These are phyloP conservation scores for Ataeniobius toweri DNA, from an alignment of 2,797 vertebrate species.

Conservation along the genomic window DNA sequence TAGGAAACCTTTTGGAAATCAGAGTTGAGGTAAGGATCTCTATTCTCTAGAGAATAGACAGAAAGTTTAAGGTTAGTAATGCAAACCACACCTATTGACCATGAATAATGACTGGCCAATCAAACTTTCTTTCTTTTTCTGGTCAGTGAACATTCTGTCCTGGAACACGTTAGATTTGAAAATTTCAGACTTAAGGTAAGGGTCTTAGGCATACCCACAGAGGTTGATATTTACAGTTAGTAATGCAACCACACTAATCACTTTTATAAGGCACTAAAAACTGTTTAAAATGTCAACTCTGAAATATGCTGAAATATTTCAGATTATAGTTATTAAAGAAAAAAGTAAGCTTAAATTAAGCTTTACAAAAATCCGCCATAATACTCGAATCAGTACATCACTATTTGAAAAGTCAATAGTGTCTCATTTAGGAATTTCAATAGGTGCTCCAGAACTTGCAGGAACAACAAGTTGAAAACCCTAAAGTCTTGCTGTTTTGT, in stretches of 20 bases:
- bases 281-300: background rate
- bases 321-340: no score
- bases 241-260: background rate
- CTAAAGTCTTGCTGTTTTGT: slow-evolving; percentile 22
- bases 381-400: background rate
- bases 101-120: background rate
- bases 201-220: background rate
- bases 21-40: background rate
- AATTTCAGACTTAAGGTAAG: background rate
- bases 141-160: background rate
- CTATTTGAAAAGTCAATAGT: slow-evolving; percentile 25
- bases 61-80: background rate
- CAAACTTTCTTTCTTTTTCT: background rate
- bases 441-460: slow-evolving; percentile 14
- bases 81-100: background rate
- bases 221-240: background rate
- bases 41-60: background rate
- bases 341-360: background rate
- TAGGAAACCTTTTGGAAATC: background rate
- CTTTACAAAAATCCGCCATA: background rate
- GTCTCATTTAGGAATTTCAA: slow-evolving; percentile 37
- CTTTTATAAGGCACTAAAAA: background rate
- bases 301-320: no score
- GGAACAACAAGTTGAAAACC: slow-evolving; percentile 6
- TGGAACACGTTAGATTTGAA: background rate